Percentiles rank a stretch among this genome's conserved stretches.
These are phyloP conservation scores for Esperia sulphurella DNA, from an alignment of 2,888 invertebrate genomes.

Conservation along the genomic window DNA sequence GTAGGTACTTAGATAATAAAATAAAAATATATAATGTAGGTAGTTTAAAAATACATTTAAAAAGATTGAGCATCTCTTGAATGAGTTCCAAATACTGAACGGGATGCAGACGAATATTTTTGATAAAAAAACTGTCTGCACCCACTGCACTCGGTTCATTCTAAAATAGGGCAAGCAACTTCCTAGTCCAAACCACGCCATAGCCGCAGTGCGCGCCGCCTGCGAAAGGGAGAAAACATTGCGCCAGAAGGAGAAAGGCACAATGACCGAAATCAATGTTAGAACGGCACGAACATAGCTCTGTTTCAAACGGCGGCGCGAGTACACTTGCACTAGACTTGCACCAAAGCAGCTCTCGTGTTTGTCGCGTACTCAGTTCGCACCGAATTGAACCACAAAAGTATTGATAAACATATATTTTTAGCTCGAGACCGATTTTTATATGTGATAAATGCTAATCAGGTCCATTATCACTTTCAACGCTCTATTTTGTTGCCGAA, in stretches of 20 bases:
- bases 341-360: constrained; percentile 41
- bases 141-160: constrained; percentile 33
- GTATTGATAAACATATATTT: background rate
- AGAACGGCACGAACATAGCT: constrained; percentile 25
- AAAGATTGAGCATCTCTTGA: too few relatives aligned
- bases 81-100: too few relatives aligned
- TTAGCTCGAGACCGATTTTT: background rate
- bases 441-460: background rate
- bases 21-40: too few relatives aligned
- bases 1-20: too few relatives aligned
- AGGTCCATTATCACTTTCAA: background rate
- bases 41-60: too few relatives aligned
- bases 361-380: constrained; percentile 28
- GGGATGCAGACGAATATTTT: background rate
- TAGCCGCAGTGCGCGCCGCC: constrained; percentile 56
- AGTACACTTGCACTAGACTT: constrained; percentile 58
- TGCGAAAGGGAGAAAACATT: constrained; percentile 42
- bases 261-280: constrained; percentile 67
- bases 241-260: constrained; percentile 43
- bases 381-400: constrained; percentile 23
- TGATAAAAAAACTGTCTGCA: background rate
- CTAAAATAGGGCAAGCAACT: constrained; percentile 46
- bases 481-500: too few relatives aligned
- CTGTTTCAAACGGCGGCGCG: constrained; percentile 36
- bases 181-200: constrained; percentile 15